These are phyloP conservation scores for Morinoia aosen DNA, from an alignment of 2,888 invertebrate species.

Conservation along the genomic window DNA sequence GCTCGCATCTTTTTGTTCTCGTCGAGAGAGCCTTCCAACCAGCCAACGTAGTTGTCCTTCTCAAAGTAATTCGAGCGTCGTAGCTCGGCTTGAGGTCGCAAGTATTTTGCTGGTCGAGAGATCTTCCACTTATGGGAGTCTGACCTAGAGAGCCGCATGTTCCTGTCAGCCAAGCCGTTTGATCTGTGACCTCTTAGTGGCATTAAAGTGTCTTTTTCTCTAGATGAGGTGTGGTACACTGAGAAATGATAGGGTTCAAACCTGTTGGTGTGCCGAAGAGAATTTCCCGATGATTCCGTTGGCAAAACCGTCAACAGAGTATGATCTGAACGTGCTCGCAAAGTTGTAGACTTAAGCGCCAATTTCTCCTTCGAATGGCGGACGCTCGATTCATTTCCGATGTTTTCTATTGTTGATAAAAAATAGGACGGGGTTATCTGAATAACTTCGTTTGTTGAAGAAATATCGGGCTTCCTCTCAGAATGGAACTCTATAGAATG, in stretches of 20 bases:
- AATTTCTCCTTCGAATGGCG: neutral
- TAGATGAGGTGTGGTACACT: neutral
- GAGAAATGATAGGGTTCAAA: slow-evolving; percentile 27
- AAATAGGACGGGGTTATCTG: neutral
- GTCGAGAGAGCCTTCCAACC: slow-evolving; percentile 28
- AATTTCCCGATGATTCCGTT: slow-evolving; percentile 41
- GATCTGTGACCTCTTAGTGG: slow-evolving; percentile 21
- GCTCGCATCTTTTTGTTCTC: slow-evolving; percentile 25
- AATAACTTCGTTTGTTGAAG: neutral
- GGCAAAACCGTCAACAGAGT: neutral
- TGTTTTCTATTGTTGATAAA: neutral
- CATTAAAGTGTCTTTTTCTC: neutral
- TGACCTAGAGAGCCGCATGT: neutral
- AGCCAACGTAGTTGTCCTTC: slow-evolving; percentile 41
- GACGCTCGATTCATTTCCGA: neutral
- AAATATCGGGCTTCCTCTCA: neutral
- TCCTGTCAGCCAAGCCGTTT: neutral
- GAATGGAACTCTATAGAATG: neutral
- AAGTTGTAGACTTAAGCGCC: neutral
- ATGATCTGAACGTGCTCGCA: neutral
- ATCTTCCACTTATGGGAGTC: slow-evolving; percentile 19
- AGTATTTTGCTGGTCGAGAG: slow-evolving; percentile 27
- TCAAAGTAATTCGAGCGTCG: slow-evolving; percentile 39
- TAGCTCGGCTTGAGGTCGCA: neutral
- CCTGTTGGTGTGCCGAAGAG: slow-evolving; percentile 32